Evolutionary conservation across 1,140 invertebrate genomes (phyloP).

Genomic region (Meloidogyne exigua): DNA sequence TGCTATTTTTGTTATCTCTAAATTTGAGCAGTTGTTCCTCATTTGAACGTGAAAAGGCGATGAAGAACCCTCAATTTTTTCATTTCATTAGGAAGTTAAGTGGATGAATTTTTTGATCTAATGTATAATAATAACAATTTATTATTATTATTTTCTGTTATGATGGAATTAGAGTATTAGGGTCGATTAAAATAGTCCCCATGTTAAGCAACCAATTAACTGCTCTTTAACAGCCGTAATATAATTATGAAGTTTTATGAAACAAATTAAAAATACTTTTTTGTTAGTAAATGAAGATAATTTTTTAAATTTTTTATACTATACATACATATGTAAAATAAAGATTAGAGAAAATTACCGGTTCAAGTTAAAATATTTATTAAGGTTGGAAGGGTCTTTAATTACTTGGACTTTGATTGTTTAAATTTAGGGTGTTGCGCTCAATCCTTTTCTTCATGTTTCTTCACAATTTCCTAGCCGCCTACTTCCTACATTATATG

Average conservation of each 20-base stretch:
- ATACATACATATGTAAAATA: no score
- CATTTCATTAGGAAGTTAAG: not conserved
- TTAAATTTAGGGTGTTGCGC: not conserved
- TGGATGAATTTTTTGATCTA: not conserved
- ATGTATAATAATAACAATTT: not conserved
- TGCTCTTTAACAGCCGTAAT: no score
- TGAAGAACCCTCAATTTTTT: not conserved
- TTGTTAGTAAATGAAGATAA: no score
- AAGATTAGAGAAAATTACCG: no score
- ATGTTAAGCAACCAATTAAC: no score
- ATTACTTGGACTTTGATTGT: no score
- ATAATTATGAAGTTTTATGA: no score
- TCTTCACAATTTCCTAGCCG: constrained; percentile 24
- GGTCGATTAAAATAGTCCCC: not conserved
- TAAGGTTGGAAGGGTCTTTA: no score
- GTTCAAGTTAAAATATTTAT: no score
- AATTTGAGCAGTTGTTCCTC: not conserved
- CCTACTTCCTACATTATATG: constrained; percentile 81
- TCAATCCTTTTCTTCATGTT: constrained; percentile 9
- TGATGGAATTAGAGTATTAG: not conserved
- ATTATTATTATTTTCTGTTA: not conserved
- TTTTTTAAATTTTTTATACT: no score
- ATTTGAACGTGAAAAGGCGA: not conserved
- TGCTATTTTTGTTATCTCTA: not conserved
- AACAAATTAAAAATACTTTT: no score